phyloP scores from a whole-genome alignment of 1,140 invertebrate species.

The Paracyclopina nana region DNA sequence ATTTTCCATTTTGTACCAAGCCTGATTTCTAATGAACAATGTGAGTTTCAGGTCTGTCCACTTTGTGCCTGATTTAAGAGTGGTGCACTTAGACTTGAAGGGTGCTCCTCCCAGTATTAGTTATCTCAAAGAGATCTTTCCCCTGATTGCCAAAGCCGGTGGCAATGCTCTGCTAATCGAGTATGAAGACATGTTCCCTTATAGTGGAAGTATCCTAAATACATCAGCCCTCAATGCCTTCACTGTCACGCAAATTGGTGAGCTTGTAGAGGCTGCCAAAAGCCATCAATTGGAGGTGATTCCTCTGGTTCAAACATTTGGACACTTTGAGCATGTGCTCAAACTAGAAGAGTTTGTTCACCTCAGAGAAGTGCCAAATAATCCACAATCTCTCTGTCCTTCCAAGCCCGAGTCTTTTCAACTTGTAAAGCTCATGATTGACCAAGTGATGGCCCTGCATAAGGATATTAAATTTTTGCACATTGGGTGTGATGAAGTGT shows the following conservation, averaged over 20 bases:
- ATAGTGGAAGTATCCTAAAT: slow-evolving; percentile 40
- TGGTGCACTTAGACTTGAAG: slow-evolving; percentile 30
- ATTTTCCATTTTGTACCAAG: too few relatives aligned
- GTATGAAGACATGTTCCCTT: slow-evolving; percentile 98
- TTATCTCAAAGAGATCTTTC: slow-evolving; percentile 27
- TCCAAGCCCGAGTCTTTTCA: slow-evolving; percentile 44
- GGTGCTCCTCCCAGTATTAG: slow-evolving; percentile 27
- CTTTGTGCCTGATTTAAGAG: neutral
- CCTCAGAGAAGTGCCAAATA: slow-evolving; percentile 50
- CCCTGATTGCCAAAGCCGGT: slow-evolving; percentile 29
- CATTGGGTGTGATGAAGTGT: slow-evolving; percentile 41
- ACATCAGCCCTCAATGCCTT: slow-evolving; percentile 58
- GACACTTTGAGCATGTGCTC: slow-evolving; percentile 73
- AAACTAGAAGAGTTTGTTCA: slow-evolving; percentile 54
- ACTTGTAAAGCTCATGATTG: slow-evolving; percentile 53
- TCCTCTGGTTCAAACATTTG: slow-evolving; percentile 86
- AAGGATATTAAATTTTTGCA: slow-evolving; percentile 31
- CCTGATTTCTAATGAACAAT: too few relatives aligned
- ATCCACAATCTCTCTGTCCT: slow-evolving; percentile 65
- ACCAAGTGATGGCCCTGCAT: slow-evolving; percentile 47
- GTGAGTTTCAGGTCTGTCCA: too few relatives aligned
- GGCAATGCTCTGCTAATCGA: slow-evolving; percentile 50
- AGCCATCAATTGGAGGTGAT: slow-evolving; percentile 53
- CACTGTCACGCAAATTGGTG: slow-evolving; percentile 39
- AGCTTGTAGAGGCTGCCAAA: slow-evolving; percentile 40